phyloP scores from a whole-genome alignment of 2,797 vertebrate species.

The Gorsachius magnificus region DNA sequence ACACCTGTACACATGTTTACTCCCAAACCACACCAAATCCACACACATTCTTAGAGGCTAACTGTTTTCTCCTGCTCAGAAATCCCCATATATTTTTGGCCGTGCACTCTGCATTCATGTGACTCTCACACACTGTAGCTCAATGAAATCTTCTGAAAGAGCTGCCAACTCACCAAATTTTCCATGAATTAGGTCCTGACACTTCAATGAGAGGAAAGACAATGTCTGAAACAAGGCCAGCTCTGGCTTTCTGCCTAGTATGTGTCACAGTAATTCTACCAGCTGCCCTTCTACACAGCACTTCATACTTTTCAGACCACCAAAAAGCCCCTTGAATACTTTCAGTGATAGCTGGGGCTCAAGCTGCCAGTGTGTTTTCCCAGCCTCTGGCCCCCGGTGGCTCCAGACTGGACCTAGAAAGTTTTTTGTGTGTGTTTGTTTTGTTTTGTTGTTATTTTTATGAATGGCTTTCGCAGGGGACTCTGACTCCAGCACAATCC shows the following conservation, averaged over 20 bases:
- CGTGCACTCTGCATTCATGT: conserved; percentile 65
- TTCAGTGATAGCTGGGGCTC: conserved; percentile 65
- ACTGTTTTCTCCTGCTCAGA: conserved; percentile 60
- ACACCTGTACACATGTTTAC: conserved; percentile 72
- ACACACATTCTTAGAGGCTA: conserved; percentile 62
- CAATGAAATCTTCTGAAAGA: conserved; percentile 81
- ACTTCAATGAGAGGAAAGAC: conserved; percentile 84
- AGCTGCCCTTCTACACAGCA: conserved; percentile 77
- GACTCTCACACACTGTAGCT: conserved; percentile 74
- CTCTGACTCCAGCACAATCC: conserved; percentile 65
- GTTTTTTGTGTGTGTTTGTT: conserved; percentile 65
- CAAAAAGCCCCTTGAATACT: conserved; percentile 78
- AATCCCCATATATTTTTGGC: conserved; percentile 71
- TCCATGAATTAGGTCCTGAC: conserved; percentile 86
- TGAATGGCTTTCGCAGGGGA: conserved; percentile 78
- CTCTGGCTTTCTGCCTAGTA: conserved; percentile 81
- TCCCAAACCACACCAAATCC: conserved; percentile 60
- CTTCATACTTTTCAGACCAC: conserved; percentile 80
- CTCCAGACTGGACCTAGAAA: conserved; percentile 71
- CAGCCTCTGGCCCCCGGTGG: conserved; percentile 79
- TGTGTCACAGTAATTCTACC: conserved; percentile 80
- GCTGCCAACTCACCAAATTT: conserved; percentile 82
- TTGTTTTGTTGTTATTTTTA: conserved; percentile 82
- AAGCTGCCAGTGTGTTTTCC: conserved; percentile 72
- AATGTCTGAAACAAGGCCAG: conserved; percentile 84